A percentile compares a stretch with the other conserved stretches of the same genome.
These are phyloP conservation scores for Steinernema hermaphroditum DNA, from an alignment of 2,888 invertebrate species.

Conservation along the genomic window DNA sequence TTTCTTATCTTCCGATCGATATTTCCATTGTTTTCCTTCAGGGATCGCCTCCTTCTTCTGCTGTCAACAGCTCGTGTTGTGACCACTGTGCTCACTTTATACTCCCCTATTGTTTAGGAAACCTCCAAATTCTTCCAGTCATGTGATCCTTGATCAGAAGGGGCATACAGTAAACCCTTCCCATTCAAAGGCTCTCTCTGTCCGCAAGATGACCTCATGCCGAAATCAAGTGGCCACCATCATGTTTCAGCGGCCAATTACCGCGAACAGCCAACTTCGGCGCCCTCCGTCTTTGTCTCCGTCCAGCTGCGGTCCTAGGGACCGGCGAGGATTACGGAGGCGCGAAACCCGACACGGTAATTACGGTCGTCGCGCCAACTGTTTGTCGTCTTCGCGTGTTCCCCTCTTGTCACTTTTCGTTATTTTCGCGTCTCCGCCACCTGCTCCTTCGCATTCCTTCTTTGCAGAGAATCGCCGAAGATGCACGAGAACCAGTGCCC, in stretches of 20 bases:
- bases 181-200: no score
- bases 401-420: constrained; percentile 6
- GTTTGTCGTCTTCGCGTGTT: constrained; percentile 23
- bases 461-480: constrained; percentile 3
- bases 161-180: no score
- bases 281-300: background rate
- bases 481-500: constrained; percentile 7
- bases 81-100: no score
- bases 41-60: no score
- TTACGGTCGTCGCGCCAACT: constrained; percentile 14
- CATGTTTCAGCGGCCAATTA: background rate
- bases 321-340: constrained; percentile 18
- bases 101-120: no score
- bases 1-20: no score
- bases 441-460: background rate
- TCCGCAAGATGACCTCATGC: no score
- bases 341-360: constrained; percentile 28
- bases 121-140: no score
- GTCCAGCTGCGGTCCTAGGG: background rate
- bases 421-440: background rate
- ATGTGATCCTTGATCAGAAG: no score
- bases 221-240: no score
- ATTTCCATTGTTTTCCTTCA: no score
- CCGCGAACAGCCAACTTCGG: background rate
- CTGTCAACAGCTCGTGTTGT: no score